Percentiles rank a stretch among this genome's conserved stretches.
Evolutionary conservation across 2,888 invertebrate species (phyloP).

Genomic region (Abrostola tripartita): DNA sequence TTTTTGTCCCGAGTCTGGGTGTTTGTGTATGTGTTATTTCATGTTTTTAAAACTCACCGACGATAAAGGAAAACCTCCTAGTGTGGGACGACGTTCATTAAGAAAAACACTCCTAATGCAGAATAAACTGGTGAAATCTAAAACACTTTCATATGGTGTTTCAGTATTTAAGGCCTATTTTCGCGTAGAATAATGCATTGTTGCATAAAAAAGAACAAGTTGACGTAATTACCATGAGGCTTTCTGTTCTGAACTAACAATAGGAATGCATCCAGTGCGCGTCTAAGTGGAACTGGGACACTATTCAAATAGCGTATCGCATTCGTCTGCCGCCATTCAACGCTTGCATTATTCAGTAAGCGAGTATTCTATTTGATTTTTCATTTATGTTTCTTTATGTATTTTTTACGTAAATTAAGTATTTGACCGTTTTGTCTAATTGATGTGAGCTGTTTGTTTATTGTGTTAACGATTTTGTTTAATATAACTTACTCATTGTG

Average conservation of each 20-base stretch:
- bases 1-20: too few relatives aligned
- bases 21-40: too few relatives aligned
- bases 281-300: slow-evolving; percentile 33
- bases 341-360: slow-evolving; percentile 32
- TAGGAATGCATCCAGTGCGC: slow-evolving; percentile 25
- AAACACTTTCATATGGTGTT: neutral
- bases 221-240: slow-evolving; percentile 32
- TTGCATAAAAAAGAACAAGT: slow-evolving; percentile 15
- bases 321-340: slow-evolving; percentile 26
- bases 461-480: neutral
- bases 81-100: too few relatives aligned
- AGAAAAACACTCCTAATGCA: too few relatives aligned
- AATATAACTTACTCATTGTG: neutral
- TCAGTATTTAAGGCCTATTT: neutral
- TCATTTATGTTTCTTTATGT: slow-evolving; percentile 16
- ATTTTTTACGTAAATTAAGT: neutral
- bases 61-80: too few relatives aligned
- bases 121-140: too few relatives aligned
- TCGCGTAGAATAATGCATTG: slow-evolving; percentile 17
- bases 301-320: slow-evolving; percentile 46
- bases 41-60: too few relatives aligned
- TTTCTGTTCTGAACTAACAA: slow-evolving; percentile 35
- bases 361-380: slow-evolving; percentile 24
- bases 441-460: neutral
- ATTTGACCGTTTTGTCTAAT: neutral